Base-by-base conservation (phyloP, 1,140 invertebrate genomes). In the Fopius arisanus region DNA sequence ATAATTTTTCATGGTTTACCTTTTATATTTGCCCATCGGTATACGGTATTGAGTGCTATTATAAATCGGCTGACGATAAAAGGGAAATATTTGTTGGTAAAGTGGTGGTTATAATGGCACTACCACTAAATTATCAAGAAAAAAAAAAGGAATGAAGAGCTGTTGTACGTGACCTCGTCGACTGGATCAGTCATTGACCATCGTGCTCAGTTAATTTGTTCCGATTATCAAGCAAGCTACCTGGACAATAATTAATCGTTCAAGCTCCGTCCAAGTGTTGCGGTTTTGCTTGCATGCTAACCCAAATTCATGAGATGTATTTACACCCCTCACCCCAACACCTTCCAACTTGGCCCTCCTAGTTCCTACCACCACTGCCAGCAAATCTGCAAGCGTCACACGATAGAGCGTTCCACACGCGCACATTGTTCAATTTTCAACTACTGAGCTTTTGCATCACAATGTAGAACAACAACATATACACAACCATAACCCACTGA, bases 221-320 rank as follows among this genome's bases (percentile, higher is more conserved):
- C 67, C 81, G 79, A 84, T 85, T 84, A 84, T 83, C 83, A 71
- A 71, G 51, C 70, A 31, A 72, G 76, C 74, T 72, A 72, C 73
- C 76, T 71, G 75, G 79, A 83, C 81, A 82, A 83, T 84, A 83
- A 84, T 83, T 83, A 83, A 82, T 78, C 83, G 54, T 29, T 33
- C 31, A 67, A 73, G 79, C 74, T 81, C 73, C 23, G 73, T 79
- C 77, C 78, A 82, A 84, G 82, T 82, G 79, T 70, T 80, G 81
- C 79, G 83, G 83, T 82, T 81, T 84, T 80, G 79, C 80, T 82
- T 78, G 78, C 83, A 84, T 84, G 82, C 82, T 83, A 84, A 84
- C 82, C 82, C 80, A 82, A 84, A 84, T 84, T 84, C 83, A 80
- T 81, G 82, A 77, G 78, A 82, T 83, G 80, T 81, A 84, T 84